These are phyloP conservation scores for rabbit (Oryctolagus cuniculus) DNA, from an alignment of 2,113 vertebrate genomes.

Conservation along the genomic window mOryCun1.1 NC_091433.1:19966001-19966500, in stretches of 20 bases:
- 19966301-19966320: not conserved
- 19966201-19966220: not conserved
- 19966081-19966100: not conserved
- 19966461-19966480: not conserved
- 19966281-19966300: not conserved
- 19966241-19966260: not conserved
- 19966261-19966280: not conserved
- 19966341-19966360: not conserved
- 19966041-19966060: not conserved
- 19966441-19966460: not conserved
- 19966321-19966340: not conserved
- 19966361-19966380: not conserved
- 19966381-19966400: not conserved
- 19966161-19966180: not conserved
- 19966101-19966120: not conserved
- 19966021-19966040: not conserved
- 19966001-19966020: not conserved
- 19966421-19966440: too few species aligned
- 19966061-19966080: not conserved
- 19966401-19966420: not conserved
- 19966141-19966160: too few species aligned
- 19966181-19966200: not conserved
- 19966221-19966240: not conserved
- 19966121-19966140: not conserved
- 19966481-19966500: not conserved